Conservation (phyloP, 2,888 invertebrate genomes). For the Galeruca laticollis region DNA sequence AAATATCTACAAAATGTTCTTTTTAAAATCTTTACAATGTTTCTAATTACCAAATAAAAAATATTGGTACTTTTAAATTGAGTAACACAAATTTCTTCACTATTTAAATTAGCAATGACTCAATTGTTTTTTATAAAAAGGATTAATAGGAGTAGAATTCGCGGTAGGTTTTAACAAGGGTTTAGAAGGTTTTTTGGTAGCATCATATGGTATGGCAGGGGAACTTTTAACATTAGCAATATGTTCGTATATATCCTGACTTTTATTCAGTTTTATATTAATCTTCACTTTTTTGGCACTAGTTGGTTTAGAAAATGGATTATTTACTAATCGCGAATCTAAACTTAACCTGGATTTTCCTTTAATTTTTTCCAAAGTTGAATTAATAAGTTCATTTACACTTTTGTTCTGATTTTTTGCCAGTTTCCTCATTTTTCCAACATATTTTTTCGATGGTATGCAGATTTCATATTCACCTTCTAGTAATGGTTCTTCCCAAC, state of each 20-base stretch:
- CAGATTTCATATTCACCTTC: constrained; percentile 65
- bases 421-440: constrained; percentile 45
- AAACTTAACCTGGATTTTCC: constrained; percentile 48
- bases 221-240: constrained; percentile 77
- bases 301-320: constrained; percentile 41
- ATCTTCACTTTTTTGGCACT: constrained; percentile 79
- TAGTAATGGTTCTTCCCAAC: constrained; percentile 65
- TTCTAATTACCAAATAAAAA: neutral
- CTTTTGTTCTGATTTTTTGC: constrained; percentile 39
- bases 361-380: constrained; percentile 41
- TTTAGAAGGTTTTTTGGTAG: constrained; percentile 75
- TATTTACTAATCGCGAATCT: constrained; percentile 50
- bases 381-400: constrained; percentile 42
- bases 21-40: neutral
- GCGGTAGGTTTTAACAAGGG: constrained; percentile 78
- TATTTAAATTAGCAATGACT: neutral
- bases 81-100: constrained; percentile 14
- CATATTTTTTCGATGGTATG: constrained; percentile 56
- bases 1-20: neutral
- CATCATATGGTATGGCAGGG: constrained; percentile 82
- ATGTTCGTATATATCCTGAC: constrained; percentile 81
- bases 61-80: constrained; percentile 36
- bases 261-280: constrained; percentile 76
- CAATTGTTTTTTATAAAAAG: constrained; percentile 72
- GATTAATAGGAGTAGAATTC: constrained; percentile 80